Conservation (phyloP, 2,113 vertebrate species). For the Ceyx cyanopectus region DNA sequence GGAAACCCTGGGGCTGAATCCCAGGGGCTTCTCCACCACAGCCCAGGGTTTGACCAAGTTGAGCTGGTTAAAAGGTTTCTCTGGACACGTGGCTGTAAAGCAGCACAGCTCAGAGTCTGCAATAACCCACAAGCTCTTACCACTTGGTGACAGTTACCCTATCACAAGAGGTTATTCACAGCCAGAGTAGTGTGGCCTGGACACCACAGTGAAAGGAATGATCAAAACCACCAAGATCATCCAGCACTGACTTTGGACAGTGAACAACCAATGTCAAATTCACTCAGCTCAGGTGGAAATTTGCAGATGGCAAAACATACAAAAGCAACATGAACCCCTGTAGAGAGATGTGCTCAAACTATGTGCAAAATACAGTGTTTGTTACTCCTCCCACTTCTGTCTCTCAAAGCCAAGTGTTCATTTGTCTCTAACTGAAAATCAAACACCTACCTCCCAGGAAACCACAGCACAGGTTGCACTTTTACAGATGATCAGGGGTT, state of each 20-base stretch:
- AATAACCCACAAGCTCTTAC: not conserved
- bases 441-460: slow-evolving; percentile 78
- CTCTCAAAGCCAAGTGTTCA: not conserved
- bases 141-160: too few relatives aligned
- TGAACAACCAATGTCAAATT: too few relatives aligned
- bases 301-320: not conserved
- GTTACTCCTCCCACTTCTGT: not conserved
- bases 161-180: too few relatives aligned
- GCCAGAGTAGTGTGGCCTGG: too few relatives aligned
- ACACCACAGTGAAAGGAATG: too few relatives aligned
- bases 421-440: not conserved
- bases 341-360: not conserved
- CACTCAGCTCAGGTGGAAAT: not conserved
- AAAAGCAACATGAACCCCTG: rapidly evolving
- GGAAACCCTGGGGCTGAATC: not conserved
- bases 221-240: too few relatives aligned
- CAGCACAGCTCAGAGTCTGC: not conserved
- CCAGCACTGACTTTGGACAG: too few relatives aligned
- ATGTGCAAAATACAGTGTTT: too few relatives aligned
- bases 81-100: rapidly evolving
- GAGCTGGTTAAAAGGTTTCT: not conserved
- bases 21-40: not conserved
- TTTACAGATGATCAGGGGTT: slow-evolving; percentile 75
- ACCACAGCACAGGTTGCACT: slow-evolving; percentile 75
- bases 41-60: not conserved